Conservation (phyloP, 2,113 vertebrate species). For the Labeo catla region DNA sequence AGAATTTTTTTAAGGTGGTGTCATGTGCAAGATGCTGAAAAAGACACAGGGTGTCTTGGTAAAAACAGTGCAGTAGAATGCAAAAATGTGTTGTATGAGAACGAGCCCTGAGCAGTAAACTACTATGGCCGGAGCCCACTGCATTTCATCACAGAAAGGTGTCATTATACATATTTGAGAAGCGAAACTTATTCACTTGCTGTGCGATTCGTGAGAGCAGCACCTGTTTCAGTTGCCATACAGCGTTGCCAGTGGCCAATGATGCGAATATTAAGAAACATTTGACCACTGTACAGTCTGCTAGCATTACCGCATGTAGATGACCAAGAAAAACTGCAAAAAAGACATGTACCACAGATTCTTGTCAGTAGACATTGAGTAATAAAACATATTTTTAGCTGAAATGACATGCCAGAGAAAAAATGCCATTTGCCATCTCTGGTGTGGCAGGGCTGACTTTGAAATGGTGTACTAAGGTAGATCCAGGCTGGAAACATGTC, state of each 20-base stretch:
- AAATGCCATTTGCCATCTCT: neutral
- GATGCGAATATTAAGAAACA: neutral
- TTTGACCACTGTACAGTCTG: neutral
- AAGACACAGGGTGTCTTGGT: no score
- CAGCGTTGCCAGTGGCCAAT: no score
- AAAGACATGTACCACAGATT: neutral
- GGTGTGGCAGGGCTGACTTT: slow-evolving; percentile 2
- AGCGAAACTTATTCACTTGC: neutral
- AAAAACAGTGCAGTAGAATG: no score
- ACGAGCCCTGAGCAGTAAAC: neutral
- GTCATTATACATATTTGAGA: neutral
- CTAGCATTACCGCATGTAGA: neutral
- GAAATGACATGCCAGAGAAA: slow-evolving; percentile 20
- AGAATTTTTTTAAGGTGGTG: no score
- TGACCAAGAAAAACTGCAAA: slow-evolving; percentile 23
- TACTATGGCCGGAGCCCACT: neutral
- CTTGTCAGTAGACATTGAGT: neutral
- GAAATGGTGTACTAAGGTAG: neutral
- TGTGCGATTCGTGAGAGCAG: no score
- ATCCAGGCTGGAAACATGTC: slow-evolving; percentile 1
- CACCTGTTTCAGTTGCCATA: no score
- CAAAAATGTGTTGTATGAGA: no score
- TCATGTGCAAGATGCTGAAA: no score
- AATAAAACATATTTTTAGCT: slow-evolving; percentile 28
- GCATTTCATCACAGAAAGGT: neutral